Conservation (phyloP, 1,140 invertebrate species). For the Agraylea sexmaculata region DNA sequence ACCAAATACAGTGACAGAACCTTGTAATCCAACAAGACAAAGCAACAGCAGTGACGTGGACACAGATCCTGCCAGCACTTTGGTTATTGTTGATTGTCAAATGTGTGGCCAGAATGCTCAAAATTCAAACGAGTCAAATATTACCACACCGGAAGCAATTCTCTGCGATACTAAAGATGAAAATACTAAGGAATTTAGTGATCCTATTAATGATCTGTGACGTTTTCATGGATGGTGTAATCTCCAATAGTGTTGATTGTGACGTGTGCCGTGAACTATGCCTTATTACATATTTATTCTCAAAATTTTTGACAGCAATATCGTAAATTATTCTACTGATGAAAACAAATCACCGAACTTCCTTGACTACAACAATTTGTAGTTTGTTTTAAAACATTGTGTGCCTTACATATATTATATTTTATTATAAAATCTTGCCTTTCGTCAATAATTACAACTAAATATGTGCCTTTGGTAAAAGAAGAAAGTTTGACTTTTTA, state of each 20-base stretch:
- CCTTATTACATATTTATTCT: background rate
- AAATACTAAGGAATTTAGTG: constrained; percentile 24
- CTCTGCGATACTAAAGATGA: constrained; percentile 25
- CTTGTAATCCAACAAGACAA: constrained; percentile 19
- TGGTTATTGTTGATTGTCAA: constrained; percentile 34
- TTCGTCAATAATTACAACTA: no score
- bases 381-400: background rate
- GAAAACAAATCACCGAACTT: background rate
- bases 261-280: no score
- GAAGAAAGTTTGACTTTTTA: no score
- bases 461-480: no score
- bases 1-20: constrained; percentile 12
- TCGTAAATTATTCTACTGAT: background rate
- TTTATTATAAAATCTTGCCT: background rate
- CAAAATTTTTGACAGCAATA: background rate
- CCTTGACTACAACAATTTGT: background rate
- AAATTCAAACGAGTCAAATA: background rate
- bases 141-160: constrained; percentile 22
- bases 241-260: no score
- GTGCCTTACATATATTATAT: background rate
- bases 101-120: constrained; percentile 9
- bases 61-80: constrained; percentile 31
- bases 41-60: constrained; percentile 35
- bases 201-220: constrained; percentile 32
- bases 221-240: constrained; percentile 38